Evolutionary conservation across 2,797 vertebrate species (phyloP).

Genomic region (Peromyscus melanophrys): DNA sequence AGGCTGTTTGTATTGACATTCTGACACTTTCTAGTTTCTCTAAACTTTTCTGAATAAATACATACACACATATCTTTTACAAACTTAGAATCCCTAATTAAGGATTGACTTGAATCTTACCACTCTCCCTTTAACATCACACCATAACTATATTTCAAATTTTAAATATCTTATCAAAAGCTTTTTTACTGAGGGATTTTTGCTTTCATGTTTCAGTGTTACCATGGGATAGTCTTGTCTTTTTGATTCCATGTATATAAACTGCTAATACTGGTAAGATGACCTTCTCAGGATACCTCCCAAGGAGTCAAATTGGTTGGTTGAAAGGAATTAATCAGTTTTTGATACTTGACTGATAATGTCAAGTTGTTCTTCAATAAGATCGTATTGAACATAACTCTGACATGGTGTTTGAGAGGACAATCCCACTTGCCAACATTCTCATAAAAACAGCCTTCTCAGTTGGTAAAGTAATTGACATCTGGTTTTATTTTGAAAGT

Average conservation of each 20-base stretch:
- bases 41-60: not conserved
- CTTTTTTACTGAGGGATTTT: not conserved
- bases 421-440: slow-evolving; percentile 47
- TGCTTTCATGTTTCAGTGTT: slow-evolving; percentile 7
- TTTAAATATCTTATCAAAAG: slow-evolving; percentile 7
- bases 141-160: not conserved
- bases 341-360: slow-evolving; percentile 53
- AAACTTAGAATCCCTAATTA: not conserved
- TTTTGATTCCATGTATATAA: not conserved
- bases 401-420: slow-evolving; percentile 21
- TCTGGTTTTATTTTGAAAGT: slow-evolving; percentile 61
- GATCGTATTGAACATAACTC: slow-evolving; percentile 10
- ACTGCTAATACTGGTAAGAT: not conserved
- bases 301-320: slow-evolving; percentile 26
- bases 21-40: not conserved
- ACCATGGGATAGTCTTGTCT: not conserved
- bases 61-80: not conserved
- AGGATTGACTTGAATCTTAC: not conserved
- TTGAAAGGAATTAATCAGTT: slow-evolving; percentile 39
- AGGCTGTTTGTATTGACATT: not conserved
- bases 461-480: not conserved
- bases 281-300: slow-evolving; percentile 35
- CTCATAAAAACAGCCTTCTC: slow-evolving; percentile 48
- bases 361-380: slow-evolving; percentile 37
- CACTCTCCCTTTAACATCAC: slow-evolving; percentile 33